A percentile compares a stretch with the other conserved stretches of the same genome.
phyloP scores from a whole-genome alignment of 2,888 invertebrate species.

The Boloria selene region DNA sequence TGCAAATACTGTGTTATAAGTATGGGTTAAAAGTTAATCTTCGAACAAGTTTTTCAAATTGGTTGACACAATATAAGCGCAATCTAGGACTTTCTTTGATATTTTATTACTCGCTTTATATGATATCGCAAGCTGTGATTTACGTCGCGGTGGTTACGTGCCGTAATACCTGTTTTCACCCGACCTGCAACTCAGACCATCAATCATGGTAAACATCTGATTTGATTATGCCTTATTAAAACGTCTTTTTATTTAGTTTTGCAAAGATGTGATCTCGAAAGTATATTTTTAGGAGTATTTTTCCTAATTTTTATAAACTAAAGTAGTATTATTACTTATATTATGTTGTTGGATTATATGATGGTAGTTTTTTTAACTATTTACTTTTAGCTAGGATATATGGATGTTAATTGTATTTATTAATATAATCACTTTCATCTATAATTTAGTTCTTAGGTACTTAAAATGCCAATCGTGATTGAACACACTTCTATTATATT shows the following conservation, averaged over 20 bases:
- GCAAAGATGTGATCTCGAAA: conserved; percentile 29
- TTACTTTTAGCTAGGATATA: too few species aligned
- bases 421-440: too few species aligned
- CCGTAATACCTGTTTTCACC: conserved; percentile 62
- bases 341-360: too few species aligned
- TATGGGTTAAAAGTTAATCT: background rate
- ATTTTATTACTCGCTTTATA: conserved; percentile 30
- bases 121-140: conserved; percentile 31
- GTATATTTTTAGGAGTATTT: conserved; percentile 11
- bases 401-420: too few species aligned
- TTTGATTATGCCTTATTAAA: conserved; percentile 64
- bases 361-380: too few species aligned
- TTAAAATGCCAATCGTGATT: too few species aligned
- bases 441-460: too few species aligned
- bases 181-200: conserved; percentile 57
- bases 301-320: background rate
- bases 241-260: conserved; percentile 38
- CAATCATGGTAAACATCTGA: conserved; percentile 65
- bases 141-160: conserved; percentile 45
- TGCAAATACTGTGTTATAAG: background rate
- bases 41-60: conserved; percentile 5
- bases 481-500: too few species aligned
- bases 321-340: too few species aligned
- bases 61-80: background rate
- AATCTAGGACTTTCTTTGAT: conserved; percentile 10